These are phyloP conservation scores for Orthonyx spaldingii DNA, from an alignment of 2,113 vertebrate species.

Conservation along the genomic window DNA sequence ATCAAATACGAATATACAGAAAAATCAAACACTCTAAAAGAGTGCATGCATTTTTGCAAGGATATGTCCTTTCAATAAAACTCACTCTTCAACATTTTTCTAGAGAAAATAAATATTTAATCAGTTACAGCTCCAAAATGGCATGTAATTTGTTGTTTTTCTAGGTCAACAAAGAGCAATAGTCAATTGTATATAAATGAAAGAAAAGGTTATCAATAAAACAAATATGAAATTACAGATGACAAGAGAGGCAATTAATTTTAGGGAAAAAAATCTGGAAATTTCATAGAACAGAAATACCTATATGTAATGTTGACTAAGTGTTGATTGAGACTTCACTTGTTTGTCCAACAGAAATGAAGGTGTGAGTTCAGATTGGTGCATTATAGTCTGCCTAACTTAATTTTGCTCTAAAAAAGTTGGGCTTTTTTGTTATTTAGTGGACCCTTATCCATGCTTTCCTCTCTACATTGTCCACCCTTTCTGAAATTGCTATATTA, in stretches of 20 bases:
- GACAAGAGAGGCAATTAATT: neutral
- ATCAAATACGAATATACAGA: neutral
- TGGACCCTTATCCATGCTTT: neutral
- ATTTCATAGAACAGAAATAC: neutral
- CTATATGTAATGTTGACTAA: too few relatives aligned
- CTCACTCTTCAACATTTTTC: neutral
- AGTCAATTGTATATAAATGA: neutral
- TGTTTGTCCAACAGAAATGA: neutral
- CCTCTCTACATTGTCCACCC: accelerated
- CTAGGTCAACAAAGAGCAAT: neutral
- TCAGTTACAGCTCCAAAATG: neutral
- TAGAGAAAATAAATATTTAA: neutral
- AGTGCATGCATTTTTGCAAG: neutral
- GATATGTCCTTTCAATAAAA: neutral
- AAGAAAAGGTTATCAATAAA: neutral
- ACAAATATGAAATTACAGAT: neutral
- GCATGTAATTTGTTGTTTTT: neutral
- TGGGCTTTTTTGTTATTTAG: neutral
- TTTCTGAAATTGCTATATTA: neutral
- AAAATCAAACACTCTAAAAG: neutral
- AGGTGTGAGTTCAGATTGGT: neutral
- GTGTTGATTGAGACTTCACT: neutral
- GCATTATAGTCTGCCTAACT: neutral
- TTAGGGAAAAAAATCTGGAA: neutral
- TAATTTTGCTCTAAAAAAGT: neutral